Evolutionary conservation across 2,888 invertebrate species (phyloP), one percentile per base, ranked within the genome.

Genomic region (Lasioglossum morio): DNA sequence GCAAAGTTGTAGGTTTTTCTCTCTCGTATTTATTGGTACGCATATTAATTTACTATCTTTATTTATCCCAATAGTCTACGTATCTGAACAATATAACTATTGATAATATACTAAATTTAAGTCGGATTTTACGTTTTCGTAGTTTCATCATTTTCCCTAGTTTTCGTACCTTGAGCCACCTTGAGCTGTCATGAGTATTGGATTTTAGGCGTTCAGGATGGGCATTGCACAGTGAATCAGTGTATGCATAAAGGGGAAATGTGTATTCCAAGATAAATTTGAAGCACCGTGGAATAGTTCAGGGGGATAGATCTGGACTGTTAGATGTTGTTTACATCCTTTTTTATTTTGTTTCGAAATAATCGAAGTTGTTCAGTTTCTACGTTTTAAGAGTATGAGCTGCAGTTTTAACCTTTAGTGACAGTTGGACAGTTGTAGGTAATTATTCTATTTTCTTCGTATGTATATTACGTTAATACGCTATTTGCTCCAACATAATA

Each of bases 351-450:
- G 14, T 66, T 53, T 72, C 46, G 23, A 53, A 79, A 69, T 74
- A 79, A 53, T 34, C 48, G 66, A 40, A 73, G 48, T 40, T 69
- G 57, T 57, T 76, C n/a, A n/a, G 76, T 81, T 37, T n/a, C 27
- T 40, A 46, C n/a, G 60, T 60, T 79, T 69, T 79, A 73, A 81
- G 83, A 90, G 87, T 88, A 90, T 90, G 90, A 88, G 63, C 76
- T 81, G 73, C 60, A 75, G 76, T 88, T 82, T 84, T 90, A 88
- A 85, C 83, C 83, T 90, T 90, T 89, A 82, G 84, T 88, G 90
- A 89, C 83, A 88, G 84, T 72, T 72, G 37, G 70, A 53, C 73
- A 69, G 74, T 85, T 79, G 70, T 82, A 87, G 90, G 90, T 90
- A 90, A 89, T 53, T 80, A 30, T 80, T 34, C 48, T 70, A 60